These are phyloP conservation scores for Drosophila pachea DNA, from an alignment of 1,140 invertebrate species.

Conservation along the genomic window DNA sequence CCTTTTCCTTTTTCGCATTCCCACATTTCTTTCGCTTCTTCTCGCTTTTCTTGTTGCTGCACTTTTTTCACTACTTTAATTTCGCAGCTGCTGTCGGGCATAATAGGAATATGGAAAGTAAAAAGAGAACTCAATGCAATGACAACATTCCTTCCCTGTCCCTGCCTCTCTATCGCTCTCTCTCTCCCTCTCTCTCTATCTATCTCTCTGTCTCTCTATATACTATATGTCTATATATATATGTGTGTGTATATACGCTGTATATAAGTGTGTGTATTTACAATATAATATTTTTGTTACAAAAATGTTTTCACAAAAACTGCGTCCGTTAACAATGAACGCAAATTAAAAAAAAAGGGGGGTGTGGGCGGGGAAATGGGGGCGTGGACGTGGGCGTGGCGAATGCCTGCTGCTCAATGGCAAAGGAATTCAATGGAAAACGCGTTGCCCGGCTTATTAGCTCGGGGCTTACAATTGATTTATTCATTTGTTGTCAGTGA, in stretches of 20 bases:
- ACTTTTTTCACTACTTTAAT: constrained; percentile 57
- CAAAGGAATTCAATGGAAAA: background rate
- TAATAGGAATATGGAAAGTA: constrained; percentile 37
- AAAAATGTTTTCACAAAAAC: constrained; percentile 27
- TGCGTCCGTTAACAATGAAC: background rate
- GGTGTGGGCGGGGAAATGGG: background rate
- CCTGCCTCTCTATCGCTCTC: too few species aligned
- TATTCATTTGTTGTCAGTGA: constrained; percentile 36
- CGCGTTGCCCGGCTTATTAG: background rate
- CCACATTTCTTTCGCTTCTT: background rate
- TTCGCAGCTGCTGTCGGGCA: constrained; percentile 48
- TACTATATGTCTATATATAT: too few species aligned
- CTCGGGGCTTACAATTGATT: constrained; percentile 43
- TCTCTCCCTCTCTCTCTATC: constrained; percentile 7
- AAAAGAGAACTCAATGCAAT: constrained; percentile 53
- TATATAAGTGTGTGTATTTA: constrained; percentile 30
- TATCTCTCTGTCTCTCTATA: too few species aligned
- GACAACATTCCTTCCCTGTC: too few species aligned
- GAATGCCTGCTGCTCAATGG: background rate
- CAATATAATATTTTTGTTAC: constrained; percentile 44
- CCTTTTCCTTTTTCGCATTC: background rate
- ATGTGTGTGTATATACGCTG: constrained; percentile 5
- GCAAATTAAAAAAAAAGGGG: background rate
- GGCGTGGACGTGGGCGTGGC: background rate
- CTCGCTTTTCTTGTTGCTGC: constrained; percentile 10